Conservation (phyloP, 2,113 vertebrate genomes). For the Proteles cristata region DNA sequence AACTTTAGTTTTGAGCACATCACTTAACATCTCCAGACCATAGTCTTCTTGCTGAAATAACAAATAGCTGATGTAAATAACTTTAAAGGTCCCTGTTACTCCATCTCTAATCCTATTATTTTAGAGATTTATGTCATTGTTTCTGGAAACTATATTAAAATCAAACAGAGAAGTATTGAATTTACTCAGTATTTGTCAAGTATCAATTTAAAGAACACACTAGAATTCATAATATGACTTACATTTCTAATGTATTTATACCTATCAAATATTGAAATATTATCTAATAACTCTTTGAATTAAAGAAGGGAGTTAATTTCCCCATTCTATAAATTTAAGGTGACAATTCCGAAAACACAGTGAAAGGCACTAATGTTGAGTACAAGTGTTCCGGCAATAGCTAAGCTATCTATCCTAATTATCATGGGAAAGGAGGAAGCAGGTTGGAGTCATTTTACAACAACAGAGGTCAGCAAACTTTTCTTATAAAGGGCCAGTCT, state of each 20-base stretch:
- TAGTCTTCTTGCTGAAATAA: slow-evolving; percentile 7
- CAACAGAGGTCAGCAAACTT: not conserved
- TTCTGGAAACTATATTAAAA: slow-evolving; percentile 44
- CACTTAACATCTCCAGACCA: not conserved
- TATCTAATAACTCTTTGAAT: not conserved
- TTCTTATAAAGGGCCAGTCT: not conserved
- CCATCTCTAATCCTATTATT: not conserved
- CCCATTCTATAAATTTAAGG: not conserved
- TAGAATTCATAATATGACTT: not conserved
- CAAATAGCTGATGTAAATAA: not conserved
- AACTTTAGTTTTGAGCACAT: not conserved
- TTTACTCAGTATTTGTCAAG: not conserved
- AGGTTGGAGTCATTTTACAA: not conserved
- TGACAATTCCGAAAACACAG: not conserved
- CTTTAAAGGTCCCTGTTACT: not conserved
- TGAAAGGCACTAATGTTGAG: not conserved
- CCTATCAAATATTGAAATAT: slow-evolving; percentile 9
- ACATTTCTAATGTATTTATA: not conserved
- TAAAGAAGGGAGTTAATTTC: not conserved
- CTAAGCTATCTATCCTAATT: not conserved
- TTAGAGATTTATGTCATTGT: not conserved
- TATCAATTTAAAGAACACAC: not conserved
- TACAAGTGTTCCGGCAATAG: not conserved
- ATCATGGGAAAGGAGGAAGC: not conserved
- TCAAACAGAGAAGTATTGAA: not conserved